Evolutionary conservation across 2,888 invertebrate genomes (phyloP).

Genomic region (Bellardia bayeri): DNA sequence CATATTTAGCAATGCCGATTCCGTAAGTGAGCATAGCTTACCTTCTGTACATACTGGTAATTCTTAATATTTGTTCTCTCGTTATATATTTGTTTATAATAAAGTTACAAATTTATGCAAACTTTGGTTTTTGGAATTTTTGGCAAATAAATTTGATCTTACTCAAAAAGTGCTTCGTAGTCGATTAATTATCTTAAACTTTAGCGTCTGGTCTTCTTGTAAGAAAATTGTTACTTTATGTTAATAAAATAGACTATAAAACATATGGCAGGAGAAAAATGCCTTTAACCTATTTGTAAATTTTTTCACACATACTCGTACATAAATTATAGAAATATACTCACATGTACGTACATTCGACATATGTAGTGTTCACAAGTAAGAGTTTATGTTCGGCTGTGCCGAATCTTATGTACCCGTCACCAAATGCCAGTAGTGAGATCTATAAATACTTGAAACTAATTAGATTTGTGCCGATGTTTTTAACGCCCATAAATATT

Average conservation of each 20-base stretch:
- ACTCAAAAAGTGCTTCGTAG: too few relatives aligned
- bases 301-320: slow-evolving; percentile 14
- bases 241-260: slow-evolving; percentile 1
- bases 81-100: background rate
- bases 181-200: background rate
- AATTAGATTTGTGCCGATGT: too few relatives aligned
- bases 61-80: background rate
- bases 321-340: background rate
- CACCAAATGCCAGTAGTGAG: too few relatives aligned
- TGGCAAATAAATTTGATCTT: background rate
- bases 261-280: background rate
- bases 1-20: too few relatives aligned
- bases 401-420: too few relatives aligned
- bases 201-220: background rate
- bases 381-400: too few relatives aligned
- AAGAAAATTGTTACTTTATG: background rate
- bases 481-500: too few relatives aligned
- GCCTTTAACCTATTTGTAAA: slow-evolving; percentile 10
- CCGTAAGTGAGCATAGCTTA: too few relatives aligned
- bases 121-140: background rate
- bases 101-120: background rate
- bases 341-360: background rate
- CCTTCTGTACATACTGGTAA: too few relatives aligned
- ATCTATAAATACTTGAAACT: too few relatives aligned
- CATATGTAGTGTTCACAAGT: too few relatives aligned